phyloP scores from a whole-genome alignment of 2,888 invertebrate genomes.

The Drosophila basisetae region DNA sequence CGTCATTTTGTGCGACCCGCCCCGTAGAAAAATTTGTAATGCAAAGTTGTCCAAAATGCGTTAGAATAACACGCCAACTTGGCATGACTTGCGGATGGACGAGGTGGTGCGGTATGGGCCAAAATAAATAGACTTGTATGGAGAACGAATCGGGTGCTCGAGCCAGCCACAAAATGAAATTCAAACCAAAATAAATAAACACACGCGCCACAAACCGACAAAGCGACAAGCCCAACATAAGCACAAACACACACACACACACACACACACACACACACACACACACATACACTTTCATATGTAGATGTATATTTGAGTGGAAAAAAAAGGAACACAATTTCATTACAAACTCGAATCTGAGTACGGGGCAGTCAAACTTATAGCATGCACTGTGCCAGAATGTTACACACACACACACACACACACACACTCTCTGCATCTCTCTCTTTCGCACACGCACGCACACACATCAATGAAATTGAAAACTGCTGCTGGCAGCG shows the following conservation, averaged over 20 bases:
- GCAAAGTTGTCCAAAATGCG: constrained; percentile 67
- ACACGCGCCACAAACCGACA: constrained; percentile 43
- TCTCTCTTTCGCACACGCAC: constrained; percentile 2
- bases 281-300: constrained; percentile 17
- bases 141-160: constrained; percentile 9
- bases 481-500: constrained; percentile 57
- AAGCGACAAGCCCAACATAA: constrained; percentile 6
- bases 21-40: constrained; percentile 60
- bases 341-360: constrained; percentile 47
- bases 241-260: constrained; percentile 19
- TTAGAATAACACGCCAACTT: constrained; percentile 47
- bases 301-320: constrained; percentile 39
- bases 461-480: constrained; percentile 59
- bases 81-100: not conserved
- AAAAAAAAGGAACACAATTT: constrained; percentile 67
- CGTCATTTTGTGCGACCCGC: constrained; percentile 56
- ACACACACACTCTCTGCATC: not conserved
- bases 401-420: constrained; percentile 13
- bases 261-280: constrained; percentile 20
- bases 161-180: constrained; percentile 73
- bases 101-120: not conserved
- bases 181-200: constrained; percentile 71
- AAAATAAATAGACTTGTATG: constrained; percentile 42
- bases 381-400: constrained; percentile 41
- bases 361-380: constrained; percentile 30